Conservation (phyloP, 2,113 vertebrate genomes). For the Syngnathus scovelli region DNA sequence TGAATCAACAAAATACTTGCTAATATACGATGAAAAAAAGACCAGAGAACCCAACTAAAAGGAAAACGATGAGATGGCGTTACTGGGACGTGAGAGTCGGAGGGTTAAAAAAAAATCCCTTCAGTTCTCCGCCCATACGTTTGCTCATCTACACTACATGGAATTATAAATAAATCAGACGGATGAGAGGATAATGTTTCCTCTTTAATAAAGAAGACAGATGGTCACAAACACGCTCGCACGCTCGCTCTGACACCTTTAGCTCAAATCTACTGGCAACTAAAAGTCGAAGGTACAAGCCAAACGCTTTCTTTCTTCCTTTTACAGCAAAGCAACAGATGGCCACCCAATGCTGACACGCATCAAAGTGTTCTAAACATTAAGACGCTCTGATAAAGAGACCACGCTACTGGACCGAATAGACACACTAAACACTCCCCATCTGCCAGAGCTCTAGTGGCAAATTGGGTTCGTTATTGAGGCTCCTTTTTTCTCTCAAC, state of each 20-base stretch:
- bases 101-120: conserved; percentile 20
- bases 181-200: conserved; percentile 23
- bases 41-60: background rate
- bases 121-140: conserved; percentile 26
- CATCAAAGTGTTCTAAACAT: conserved; percentile 17
- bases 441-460: conserved; percentile 41
- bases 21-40: too few species aligned
- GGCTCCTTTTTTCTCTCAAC: conserved; percentile 32
- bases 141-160: conserved; percentile 10
- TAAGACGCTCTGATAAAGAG: conserved; percentile 28
- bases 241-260: background rate
- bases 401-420: conserved; percentile 8
- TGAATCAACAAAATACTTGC: background rate
- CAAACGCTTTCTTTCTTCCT: conserved; percentile 10
- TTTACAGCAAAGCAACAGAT: conserved; percentile 28
- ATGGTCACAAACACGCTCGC: background rate
- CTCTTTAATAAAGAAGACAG: conserved; percentile 16
- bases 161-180: conserved; percentile 24
- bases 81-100: conserved; percentile 4
- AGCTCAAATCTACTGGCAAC: conserved; percentile 20
- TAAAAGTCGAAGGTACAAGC: conserved; percentile 16
- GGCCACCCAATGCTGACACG: conserved; percentile 7
- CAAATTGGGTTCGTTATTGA: conserved; percentile 45
- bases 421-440: conserved; percentile 28
- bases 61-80: background rate